Base-by-base conservation (phyloP, 2,888 invertebrate species). In the Andricus quercusramuli region DNA sequence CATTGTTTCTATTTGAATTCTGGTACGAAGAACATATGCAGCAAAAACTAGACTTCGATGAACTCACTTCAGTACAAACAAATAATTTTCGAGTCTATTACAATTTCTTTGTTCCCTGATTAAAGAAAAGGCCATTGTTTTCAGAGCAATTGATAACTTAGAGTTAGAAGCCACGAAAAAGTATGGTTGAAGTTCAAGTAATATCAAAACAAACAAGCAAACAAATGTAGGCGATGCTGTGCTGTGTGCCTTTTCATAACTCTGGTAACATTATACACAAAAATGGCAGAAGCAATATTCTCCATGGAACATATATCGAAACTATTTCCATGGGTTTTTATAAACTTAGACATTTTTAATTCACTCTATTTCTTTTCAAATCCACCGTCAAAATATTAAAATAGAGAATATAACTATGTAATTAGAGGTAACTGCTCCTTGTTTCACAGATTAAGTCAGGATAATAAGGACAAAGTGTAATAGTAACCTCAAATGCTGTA, bases 401-500 rank as follows among this genome's bases (percentile, higher is more conserved):
- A 22, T 15, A 32, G 29, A 29, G 32, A 29, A 74, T 15, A 47
- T 74, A 56, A 56, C 70, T 74, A 32, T 74, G 25, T 20, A 56
- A 32, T 20, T 13, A 70, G n/a, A 68, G 47, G 25, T 47, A 47
- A 70, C 25, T 51, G 51, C 29, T 32, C 29, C 56, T 56, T 11
- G n/a, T 74, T 74, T 74, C 56, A 56, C 51, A 56, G 32, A 5
- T 74, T 29, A 74, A 56, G 74, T 17, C 9, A 37, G 11, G 0
- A 32, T 74, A 74, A 74, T 74, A 20, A 56, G 56, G 32, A 32
- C 74, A 32, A 56, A 56, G 56, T 74, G 5, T 74, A 51, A 74
- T 56, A 29, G 51, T 74, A 70, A 56, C 70, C 70, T 56, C 32
- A 51, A 51, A 32, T 74, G 51, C 13, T 11, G 20, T 51, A 29